phyloP scores from a whole-genome alignment of 2,113 vertebrate species.

The Hippopotamus amphibius region DNA sequence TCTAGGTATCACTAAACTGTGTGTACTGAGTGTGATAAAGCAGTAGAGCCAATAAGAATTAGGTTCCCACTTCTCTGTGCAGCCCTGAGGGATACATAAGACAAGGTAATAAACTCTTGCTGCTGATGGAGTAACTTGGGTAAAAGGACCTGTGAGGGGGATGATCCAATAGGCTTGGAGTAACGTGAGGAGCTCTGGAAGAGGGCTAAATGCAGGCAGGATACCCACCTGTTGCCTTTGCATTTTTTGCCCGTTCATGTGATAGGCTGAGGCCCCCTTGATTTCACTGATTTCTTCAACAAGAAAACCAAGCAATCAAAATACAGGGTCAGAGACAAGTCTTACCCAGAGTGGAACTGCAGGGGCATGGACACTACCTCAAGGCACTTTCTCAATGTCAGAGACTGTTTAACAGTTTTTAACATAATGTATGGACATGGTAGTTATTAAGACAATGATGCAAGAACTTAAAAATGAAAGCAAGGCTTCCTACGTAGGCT shows the following conservation, averaged over 20 bases:
- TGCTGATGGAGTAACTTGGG: background rate
- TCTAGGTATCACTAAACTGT: background rate
- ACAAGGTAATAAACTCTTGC: background rate
- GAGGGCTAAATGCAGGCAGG: background rate
- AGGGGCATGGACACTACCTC: too few relatives aligned
- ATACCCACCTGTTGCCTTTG: background rate
- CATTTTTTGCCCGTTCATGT: background rate
- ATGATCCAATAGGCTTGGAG: background rate
- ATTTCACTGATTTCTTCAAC: background rate
- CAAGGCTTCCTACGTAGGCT: background rate
- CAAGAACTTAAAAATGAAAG: constrained; percentile 8
- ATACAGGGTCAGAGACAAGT: background rate
- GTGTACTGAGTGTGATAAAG: background rate
- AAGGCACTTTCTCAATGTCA: background rate
- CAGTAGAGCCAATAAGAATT: background rate
- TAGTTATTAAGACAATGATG: background rate
- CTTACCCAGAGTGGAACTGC: background rate
- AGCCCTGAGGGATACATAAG: background rate
- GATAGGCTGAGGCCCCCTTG: background rate
- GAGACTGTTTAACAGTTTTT: background rate
- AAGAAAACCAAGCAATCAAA: background rate
- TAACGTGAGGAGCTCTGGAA: background rate
- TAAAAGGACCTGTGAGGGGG: background rate
- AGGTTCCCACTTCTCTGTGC: background rate
- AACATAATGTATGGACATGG: background rate